phyloP scores from a whole-genome alignment of 2,888 invertebrate species.

The Zootermopsis nevadensis region DNA sequence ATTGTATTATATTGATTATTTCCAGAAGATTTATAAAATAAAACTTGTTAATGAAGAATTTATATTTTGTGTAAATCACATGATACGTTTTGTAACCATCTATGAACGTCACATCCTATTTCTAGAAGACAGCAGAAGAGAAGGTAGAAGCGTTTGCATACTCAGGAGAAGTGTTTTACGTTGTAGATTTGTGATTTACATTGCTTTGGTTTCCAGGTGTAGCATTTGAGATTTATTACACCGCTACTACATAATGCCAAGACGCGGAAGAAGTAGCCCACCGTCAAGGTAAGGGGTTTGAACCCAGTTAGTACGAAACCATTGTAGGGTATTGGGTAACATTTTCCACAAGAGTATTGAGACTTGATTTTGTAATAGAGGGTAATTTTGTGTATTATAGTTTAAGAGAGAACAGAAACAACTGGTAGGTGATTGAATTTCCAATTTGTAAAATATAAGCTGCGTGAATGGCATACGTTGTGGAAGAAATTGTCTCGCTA shows the following conservation, averaged over 20 bases:
- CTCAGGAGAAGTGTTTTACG: not conserved
- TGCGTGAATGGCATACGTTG: no score
- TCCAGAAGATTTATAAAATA: no score
- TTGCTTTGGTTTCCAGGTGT: not conserved
- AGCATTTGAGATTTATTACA: not conserved
- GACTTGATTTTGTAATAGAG: not conserved
- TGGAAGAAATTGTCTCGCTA: no score
- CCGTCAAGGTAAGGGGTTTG: not conserved
- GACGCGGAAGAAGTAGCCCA: conserved; percentile 19
- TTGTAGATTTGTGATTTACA: not conserved
- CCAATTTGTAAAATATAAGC: no score
- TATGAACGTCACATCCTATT: not conserved
- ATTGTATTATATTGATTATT: no score
- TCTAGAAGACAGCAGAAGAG: not conserved
- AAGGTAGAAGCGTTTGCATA: not conserved
- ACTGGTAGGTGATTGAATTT: no score
- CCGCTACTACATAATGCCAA: not conserved
- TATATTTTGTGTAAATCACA: not conserved
- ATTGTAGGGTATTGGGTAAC: no score
- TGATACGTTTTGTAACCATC: not conserved
- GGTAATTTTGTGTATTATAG: not conserved
- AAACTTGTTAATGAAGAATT: no score
- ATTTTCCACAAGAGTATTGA: not conserved
- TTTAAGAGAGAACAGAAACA: not conserved
- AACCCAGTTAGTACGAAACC: no score